Evolutionary conservation across 2,113 vertebrate genomes (phyloP).

Genomic region (Astatotilapia flaviijosephi): DNA sequence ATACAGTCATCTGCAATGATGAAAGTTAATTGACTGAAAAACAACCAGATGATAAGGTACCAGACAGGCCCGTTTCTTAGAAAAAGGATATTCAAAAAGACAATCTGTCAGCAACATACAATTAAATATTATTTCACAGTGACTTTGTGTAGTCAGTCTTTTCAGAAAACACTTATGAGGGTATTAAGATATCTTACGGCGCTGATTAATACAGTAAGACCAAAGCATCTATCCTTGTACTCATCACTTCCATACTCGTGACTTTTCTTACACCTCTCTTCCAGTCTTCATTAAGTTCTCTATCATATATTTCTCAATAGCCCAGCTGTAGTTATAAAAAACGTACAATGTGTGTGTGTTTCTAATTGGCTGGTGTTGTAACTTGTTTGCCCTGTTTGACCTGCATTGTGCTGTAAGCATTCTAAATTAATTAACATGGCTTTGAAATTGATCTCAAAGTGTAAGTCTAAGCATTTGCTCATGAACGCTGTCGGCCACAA

Average conservation of each 20-base stretch:
- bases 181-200: background rate
- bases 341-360: conserved; percentile 38
- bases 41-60: conserved; percentile 55
- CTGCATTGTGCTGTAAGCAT: conserved; percentile 66
- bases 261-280: background rate
- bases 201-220: background rate
- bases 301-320: conserved; percentile 18
- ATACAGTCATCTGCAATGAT: conserved; percentile 58
- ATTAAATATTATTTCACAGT: background rate
- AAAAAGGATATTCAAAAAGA: conserved; percentile 44
- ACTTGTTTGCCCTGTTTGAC: conserved; percentile 66
- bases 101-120: conserved; percentile 34
- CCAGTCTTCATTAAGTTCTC: conserved; percentile 4
- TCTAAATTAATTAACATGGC: conserved; percentile 71
- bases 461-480: conserved; percentile 57
- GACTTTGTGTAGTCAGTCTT: background rate
- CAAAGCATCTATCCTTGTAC: background rate
- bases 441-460: conserved; percentile 67
- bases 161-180: background rate
- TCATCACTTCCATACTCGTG: background rate
- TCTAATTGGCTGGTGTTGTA: conserved; percentile 70
- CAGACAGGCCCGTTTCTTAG: conserved; percentile 24
- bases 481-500: conserved; percentile 53
- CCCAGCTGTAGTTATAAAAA: conserved; percentile 32
- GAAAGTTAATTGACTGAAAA: conserved; percentile 64